Evolutionary conservation across 2,113 vertebrate genomes (phyloP).

Genomic region (Elachura formosa): DNA sequence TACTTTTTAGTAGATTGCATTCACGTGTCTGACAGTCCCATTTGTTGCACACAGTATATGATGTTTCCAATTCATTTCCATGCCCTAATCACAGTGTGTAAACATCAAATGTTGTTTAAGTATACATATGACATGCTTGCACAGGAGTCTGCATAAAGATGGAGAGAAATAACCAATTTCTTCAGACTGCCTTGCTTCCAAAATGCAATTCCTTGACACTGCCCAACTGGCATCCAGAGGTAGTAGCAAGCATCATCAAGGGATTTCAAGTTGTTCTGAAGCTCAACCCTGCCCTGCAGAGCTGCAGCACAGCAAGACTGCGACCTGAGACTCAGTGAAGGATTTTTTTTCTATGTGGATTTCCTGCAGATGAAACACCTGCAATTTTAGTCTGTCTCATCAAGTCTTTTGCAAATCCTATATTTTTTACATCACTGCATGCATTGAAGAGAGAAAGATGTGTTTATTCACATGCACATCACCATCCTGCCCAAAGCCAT

Average conservation of each 20-base stretch:
- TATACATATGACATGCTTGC: not conserved
- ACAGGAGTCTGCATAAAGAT: not conserved
- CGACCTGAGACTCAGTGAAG: not conserved
- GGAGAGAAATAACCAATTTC: not conserved
- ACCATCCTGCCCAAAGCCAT: slow-evolving; percentile 29
- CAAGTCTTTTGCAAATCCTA: not conserved
- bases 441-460: not conserved
- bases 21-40: not conserved
- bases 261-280: not conserved
- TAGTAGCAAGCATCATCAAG: not conserved
- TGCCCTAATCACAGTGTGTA: not conserved
- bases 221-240: not conserved
- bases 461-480: slow-evolving; percentile 46
- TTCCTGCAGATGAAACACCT: not conserved
- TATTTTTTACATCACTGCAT: slow-evolving; percentile 29
- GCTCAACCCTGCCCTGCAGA: not conserved
- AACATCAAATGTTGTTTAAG: not conserved
- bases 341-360: not conserved
- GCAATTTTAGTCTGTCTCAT: slow-evolving; percentile 28
- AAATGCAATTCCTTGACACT: not conserved
- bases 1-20: not conserved
- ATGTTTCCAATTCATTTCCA: not conserved
- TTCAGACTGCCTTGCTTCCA: not conserved
- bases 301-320: not conserved
- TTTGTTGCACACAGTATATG: not conserved